These are phyloP conservation scores for Gasteruption jaculator DNA, from an alignment of 2,888 invertebrate species.

Conservation along the genomic window DNA sequence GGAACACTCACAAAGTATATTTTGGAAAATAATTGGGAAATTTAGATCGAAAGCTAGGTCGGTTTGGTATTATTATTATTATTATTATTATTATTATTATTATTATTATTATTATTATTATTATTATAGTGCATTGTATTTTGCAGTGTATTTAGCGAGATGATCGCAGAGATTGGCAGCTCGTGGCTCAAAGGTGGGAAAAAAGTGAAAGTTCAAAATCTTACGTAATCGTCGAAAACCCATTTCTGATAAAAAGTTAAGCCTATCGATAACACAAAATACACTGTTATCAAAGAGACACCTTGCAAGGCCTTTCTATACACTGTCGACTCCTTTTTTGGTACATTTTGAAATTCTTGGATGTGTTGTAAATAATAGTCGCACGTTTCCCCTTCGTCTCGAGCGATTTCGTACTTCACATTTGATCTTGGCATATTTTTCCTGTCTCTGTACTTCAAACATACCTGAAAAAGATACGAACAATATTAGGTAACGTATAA, in stretches of 20 bases:
- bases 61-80: not conserved
- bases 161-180: too few species aligned
- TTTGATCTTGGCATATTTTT: conserved; percentile 47
- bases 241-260: conserved; percentile 96
- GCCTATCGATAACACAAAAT: conserved; percentile 89
- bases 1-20: too few species aligned
- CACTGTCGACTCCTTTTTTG: conserved; percentile 33
- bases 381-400: conserved; percentile 39
- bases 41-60: too few species aligned
- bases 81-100: conserved; percentile 8
- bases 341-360: conserved; percentile 35
- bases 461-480: too few species aligned
- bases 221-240: conserved; percentile 70
- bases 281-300: conserved; percentile 66
- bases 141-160: too few species aligned
- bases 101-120: conserved; percentile 3
- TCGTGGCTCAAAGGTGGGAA: too few species aligned
- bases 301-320: conserved; percentile 43
- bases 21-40: too few species aligned
- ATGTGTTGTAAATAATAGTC: conserved; percentile 41
- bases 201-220: too few species aligned
- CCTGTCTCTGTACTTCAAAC: too few species aligned
- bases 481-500: too few species aligned
- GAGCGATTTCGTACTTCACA: conserved; percentile 47
- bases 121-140: not conserved